Evolutionary conservation across 2,888 invertebrate species (phyloP).

Genomic region (Rosalia funebris): DNA sequence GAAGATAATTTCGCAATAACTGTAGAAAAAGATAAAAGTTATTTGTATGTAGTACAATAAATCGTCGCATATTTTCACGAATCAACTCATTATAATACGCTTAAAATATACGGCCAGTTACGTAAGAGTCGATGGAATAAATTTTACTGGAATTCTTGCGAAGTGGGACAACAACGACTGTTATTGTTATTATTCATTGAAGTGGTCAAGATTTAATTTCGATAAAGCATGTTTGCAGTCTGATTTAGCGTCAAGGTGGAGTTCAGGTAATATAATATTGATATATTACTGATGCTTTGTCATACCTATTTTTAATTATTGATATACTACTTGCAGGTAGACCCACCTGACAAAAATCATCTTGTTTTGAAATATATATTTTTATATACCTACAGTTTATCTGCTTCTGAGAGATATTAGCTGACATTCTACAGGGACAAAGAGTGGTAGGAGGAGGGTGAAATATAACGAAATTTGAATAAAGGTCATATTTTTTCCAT

Average conservation of each 20-base stretch:
- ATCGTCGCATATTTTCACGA: background rate
- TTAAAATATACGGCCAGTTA: background rate
- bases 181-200: background rate
- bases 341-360: no score
- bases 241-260: background rate
- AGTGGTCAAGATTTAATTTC: conserved; percentile 1
- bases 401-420: no score
- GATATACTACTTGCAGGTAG: no score
- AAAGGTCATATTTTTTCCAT: no score
- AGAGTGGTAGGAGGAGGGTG: no score
- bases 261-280: background rate
- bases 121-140: background rate
- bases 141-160: background rate
- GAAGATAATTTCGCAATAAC: background rate
- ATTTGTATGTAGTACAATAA: background rate
- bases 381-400: no score
- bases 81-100: background rate
- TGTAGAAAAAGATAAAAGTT: background rate
- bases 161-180: background rate
- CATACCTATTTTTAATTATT: no score
- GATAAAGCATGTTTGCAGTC: background rate
- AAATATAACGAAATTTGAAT: no score
- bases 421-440: no score
- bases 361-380: no score
- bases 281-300: no score